phyloP scores from a whole-genome alignment of 2,888 invertebrate genomes.

The Eurois occulta region DNA sequence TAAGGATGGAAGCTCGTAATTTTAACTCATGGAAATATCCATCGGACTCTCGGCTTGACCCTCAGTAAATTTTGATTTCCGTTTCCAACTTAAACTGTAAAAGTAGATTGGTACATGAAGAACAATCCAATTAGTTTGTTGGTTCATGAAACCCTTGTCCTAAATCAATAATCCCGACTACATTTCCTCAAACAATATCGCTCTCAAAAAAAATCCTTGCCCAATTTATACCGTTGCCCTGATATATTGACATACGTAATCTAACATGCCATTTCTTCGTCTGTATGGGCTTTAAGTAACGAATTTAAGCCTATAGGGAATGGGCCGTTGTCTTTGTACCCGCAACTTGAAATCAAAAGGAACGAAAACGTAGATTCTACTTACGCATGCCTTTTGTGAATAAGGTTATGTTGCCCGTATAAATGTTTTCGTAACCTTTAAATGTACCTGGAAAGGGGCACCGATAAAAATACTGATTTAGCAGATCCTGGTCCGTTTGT shows the following conservation, averaged over 20 bases:
- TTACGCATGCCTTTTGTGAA: slow-evolving; percentile 59
- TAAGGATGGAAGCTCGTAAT: neutral
- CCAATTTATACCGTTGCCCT: slow-evolving; percentile 32
- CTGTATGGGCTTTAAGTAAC: slow-evolving; percentile 62
- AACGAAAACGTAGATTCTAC: slow-evolving; percentile 37
- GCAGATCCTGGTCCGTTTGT: slow-evolving; percentile 9
- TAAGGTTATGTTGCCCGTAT: slow-evolving; percentile 45
- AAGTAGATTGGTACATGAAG: slow-evolving; percentile 14
- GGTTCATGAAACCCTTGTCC: slow-evolving; percentile 14
- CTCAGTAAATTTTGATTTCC: slow-evolving; percentile 7
- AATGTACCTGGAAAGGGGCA: slow-evolving; percentile 41
- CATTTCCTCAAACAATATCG: slow-evolving; percentile 28
- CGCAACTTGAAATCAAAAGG: slow-evolving; percentile 62
- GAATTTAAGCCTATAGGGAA: slow-evolving; percentile 62
- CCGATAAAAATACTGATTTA: slow-evolving; percentile 41
- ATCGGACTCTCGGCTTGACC: neutral
- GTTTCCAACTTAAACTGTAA: neutral
- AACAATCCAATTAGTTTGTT: slow-evolving; percentile 23
- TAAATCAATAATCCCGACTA: slow-evolving; percentile 45
- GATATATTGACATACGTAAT: slow-evolving; percentile 65
- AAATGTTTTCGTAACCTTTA: slow-evolving; percentile 61
- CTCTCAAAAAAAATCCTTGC: slow-evolving; percentile 26
- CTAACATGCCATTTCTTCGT: slow-evolving; percentile 60
- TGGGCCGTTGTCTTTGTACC: slow-evolving; percentile 61
- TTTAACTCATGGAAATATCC: neutral